Evolutionary conservation across 2,797 vertebrate species (phyloP).

Genomic region (Pipistrellus kuhlii): DNA sequence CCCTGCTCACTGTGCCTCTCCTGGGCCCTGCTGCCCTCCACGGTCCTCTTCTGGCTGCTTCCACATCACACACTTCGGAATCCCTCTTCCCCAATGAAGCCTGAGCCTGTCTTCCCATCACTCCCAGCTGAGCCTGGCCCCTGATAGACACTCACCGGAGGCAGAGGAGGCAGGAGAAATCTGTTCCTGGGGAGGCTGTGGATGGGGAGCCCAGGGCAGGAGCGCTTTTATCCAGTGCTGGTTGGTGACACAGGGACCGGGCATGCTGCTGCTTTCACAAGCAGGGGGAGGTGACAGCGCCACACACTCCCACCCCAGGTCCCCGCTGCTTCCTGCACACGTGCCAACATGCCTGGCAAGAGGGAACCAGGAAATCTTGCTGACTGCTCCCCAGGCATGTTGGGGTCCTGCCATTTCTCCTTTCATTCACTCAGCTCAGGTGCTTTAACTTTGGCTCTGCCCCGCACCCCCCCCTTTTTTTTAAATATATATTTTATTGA

Average conservation of each 20-base stretch:
- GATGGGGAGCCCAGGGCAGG: not conserved
- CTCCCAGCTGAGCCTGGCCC: not conserved
- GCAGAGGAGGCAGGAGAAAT: not conserved
- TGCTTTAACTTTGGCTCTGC: not conserved
- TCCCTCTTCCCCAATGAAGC: no score
- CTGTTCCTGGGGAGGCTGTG: not conserved
- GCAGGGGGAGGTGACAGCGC: not conserved
- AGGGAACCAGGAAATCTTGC: not conserved
- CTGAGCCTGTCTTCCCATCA: not conserved
- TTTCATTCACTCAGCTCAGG: not conserved
- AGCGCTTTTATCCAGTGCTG: slow-evolving; percentile 14
- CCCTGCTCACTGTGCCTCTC: not conserved
- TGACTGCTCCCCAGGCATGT: not conserved
- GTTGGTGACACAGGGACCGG: not conserved
- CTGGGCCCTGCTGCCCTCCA: not conserved
- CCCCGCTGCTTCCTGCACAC: not conserved
- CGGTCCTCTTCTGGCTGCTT: not conserved
- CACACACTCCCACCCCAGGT: not conserved
- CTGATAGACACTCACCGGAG: not conserved
- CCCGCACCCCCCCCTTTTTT: no score
- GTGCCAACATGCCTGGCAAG: not conserved
- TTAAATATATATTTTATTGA: no score
- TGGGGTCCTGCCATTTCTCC: not conserved
- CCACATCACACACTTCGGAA: not conserved
- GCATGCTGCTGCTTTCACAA: not conserved